These are phyloP conservation scores for Asbolus verrucosus DNA, from an alignment of 1,140 invertebrate genomes.

Conservation along the genomic window DNA sequence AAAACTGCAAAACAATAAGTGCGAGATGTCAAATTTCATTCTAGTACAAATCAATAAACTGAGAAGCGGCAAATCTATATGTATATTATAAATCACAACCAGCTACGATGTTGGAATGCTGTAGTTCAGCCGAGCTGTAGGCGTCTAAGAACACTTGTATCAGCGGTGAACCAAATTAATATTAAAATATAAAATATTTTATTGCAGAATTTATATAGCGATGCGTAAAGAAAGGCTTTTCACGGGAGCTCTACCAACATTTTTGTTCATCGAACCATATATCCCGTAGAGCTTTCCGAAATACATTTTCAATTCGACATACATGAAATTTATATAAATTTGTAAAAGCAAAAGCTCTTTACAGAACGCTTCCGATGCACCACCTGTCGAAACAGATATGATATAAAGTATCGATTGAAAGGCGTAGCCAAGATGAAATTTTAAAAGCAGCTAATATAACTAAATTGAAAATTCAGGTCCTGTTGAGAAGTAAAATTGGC, in stretches of 20 bases:
- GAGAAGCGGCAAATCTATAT: too few species aligned
- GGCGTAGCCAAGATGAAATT: not conserved
- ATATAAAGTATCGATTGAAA: constrained; percentile 12
- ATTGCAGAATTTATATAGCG: not conserved
- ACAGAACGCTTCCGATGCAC: constrained; percentile 8
- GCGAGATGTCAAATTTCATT: too few species aligned
- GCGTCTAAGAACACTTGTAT: too few species aligned
- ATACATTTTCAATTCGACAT: constrained; percentile 8
- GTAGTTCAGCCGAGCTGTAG: too few species aligned
- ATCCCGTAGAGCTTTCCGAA: constrained; percentile 7
- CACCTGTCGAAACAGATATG: constrained; percentile 21
- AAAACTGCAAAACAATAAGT: too few species aligned
- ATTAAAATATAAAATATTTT: constrained; percentile 11
- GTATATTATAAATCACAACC: too few species aligned
- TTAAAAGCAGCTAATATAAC: constrained; percentile 5
- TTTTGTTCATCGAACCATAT: constrained; percentile 7
- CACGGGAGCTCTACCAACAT: not conserved
- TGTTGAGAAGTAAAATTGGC: not conserved
- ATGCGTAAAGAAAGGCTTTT: constrained; percentile 8
- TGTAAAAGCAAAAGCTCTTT: constrained; percentile 3
- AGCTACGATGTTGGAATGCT: too few species aligned
- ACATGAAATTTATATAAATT: constrained; percentile 19
- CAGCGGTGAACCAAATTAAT: not conserved
- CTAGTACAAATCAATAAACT: too few species aligned
- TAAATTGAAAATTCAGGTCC: constrained; percentile 1